These are phyloP conservation scores for Netelia inedita DNA, from an alignment of 2,888 invertebrate species.

Conservation along the genomic window DNA sequence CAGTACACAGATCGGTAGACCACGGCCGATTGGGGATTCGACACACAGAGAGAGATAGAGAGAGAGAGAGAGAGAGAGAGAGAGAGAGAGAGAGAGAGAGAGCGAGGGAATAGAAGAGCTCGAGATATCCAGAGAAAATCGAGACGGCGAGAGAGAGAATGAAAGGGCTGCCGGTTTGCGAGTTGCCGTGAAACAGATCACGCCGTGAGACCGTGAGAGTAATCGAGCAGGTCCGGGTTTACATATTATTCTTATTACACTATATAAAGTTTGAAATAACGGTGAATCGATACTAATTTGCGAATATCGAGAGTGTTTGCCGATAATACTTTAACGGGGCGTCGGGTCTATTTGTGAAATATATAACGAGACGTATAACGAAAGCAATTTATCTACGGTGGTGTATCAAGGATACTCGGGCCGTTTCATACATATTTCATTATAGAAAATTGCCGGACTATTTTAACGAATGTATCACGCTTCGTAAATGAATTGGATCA, in stretches of 20 bases:
- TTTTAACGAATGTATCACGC: background rate
- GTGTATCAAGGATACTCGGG: conserved; percentile 62
- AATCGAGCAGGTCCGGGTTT: conserved; percentile 67
- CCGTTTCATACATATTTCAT: conserved; percentile 12
- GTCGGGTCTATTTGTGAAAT: conserved; percentile 53
- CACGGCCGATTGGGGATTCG: conserved; percentile 51
- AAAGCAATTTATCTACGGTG: background rate
- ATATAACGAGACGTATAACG: conserved; percentile 7
- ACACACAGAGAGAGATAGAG: conserved; percentile 49
- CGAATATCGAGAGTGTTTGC: conserved; percentile 80
- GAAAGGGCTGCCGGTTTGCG: conserved; percentile 60
- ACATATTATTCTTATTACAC: conserved; percentile 59
- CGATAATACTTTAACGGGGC: conserved; percentile 74
- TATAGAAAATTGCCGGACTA: conserved; percentile 2
- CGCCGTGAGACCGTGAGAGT: conserved; percentile 68
- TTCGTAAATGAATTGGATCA: background rate
- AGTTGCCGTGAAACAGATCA: conserved; percentile 63
- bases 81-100: conserved; percentile 45
- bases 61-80: conserved; percentile 43
- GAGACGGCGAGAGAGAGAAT: conserved; percentile 18
- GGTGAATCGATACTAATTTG: conserved; percentile 75
- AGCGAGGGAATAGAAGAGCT: conserved; percentile 54
- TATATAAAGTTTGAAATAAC: conserved; percentile 12
- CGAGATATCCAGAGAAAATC: conserved; percentile 50
- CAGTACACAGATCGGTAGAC: conserved; percentile 49